Evolutionary conservation across 2,113 vertebrate genomes (phyloP), one percentile per base, ranked within the genome.

Genomic region (Tylochromis polylepis): DNA sequence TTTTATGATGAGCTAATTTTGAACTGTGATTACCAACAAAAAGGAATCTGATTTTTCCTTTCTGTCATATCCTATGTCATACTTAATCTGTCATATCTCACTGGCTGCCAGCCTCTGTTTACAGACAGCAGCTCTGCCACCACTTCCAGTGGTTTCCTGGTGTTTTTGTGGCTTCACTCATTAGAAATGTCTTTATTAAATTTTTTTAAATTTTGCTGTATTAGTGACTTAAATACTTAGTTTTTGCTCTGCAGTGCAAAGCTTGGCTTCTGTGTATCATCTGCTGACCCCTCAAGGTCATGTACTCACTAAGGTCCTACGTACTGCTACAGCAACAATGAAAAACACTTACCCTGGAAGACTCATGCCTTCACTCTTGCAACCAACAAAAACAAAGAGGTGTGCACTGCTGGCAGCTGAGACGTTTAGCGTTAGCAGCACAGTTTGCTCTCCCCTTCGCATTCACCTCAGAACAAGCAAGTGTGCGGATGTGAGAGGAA

Each of bases 401-500:
- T 77, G 24, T 77, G 43, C 38, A 46, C 22, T 72, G 67, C 67
- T 72, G 22, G 41, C 70, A 49, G 70, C 70, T 29, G 70, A 29
- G 70, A 75, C 2, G 16, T 75, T 75, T 49, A 29, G 18, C 15
- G 24, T 49, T 49, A 49, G 43, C 16, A 8, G 43, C 70, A 49
- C 43, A 29, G 22, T 20, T 29, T 75, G 24, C 41, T 11, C 41
- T 75, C 22, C 24, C 41, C 16, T 75, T 49, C 16, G 24, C 41
- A 27, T 49, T 11, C 43, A 75, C 24, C 24, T 75, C 70, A 75
- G 70, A 75, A 27, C 43, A 75, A 49, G 70, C 43, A 75, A 29
- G 24, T 46, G 24, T 49, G 43, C 24, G 5, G 43, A 49, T 75
- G 43, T 75, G 70, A 75, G 9, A 75, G 43, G 24, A 75, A 49